Conservation (phyloP, 1,140 invertebrate genomes). For the Ips nitidus region DNA sequence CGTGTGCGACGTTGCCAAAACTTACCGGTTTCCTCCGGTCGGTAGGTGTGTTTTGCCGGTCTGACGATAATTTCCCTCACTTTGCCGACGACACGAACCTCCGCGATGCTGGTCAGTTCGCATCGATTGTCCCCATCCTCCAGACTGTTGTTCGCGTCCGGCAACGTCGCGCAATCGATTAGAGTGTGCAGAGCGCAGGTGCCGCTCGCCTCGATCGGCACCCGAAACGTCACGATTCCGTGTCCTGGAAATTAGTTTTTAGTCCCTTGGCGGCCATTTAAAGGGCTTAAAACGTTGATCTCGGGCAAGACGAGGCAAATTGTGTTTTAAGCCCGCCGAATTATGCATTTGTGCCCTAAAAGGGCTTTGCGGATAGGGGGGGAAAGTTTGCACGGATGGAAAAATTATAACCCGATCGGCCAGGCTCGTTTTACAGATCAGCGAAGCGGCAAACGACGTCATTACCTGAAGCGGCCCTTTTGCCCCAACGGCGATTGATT, state of each 20-base stretch:
- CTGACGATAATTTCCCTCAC: slow-evolving; percentile 64
- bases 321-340: slow-evolving; percentile 8
- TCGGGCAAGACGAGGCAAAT: slow-evolving; percentile 3
- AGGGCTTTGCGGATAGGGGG: no score
- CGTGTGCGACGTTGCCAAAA: not conserved
- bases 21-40: slow-evolving; percentile 63
- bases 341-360: no score
- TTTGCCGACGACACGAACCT: slow-evolving; percentile 59
- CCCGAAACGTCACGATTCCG: slow-evolving; percentile 61
- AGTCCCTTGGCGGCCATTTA: slow-evolving; percentile 13
- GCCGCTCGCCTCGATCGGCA: slow-evolving; percentile 58
- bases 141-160: not conserved
- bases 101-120: slow-evolving; percentile 58
- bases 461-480: slow-evolving; percentile 13
- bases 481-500: slow-evolving; percentile 15
- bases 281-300: no score
- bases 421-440: slow-evolving; percentile 19
- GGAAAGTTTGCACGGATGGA: no score
- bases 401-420: no score
- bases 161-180: slow-evolving; percentile 54
- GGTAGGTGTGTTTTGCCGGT: slow-evolving; percentile 60
- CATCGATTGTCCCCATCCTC: slow-evolving; percentile 53
- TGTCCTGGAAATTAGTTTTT: slow-evolving; percentile 54
- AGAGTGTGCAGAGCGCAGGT: slow-evolving; percentile 60
- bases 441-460: slow-evolving; percentile 20